Conservation (phyloP, 2,797 vertebrate genomes). For the Mico argentatus region DNA sequence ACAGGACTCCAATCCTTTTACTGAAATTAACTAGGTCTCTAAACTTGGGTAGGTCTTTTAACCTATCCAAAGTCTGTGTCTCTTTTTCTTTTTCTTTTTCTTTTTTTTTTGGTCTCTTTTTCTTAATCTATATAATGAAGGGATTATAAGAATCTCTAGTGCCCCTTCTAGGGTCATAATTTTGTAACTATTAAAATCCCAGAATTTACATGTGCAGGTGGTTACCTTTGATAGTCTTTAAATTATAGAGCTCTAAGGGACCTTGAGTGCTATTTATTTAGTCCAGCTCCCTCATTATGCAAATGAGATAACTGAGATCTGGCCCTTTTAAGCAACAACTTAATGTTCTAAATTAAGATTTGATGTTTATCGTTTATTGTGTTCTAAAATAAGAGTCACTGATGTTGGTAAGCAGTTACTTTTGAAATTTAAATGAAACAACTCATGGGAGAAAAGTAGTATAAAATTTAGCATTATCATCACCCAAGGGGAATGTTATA, state of each 20-base stretch:
- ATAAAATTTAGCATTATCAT: constrained; percentile 28
- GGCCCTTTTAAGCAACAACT: background rate
- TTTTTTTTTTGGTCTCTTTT: background rate
- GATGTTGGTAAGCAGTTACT: background rate
- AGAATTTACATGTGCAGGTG: background rate
- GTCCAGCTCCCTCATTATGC: background rate
- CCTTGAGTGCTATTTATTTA: background rate
- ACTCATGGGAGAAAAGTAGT: background rate
- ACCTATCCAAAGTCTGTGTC: background rate
- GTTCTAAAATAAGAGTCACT: constrained; percentile 1
- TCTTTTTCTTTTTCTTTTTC: background rate
- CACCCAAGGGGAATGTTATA: background rate
- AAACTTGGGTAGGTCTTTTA: background rate
- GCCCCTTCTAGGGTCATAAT: background rate
- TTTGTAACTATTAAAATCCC: background rate
- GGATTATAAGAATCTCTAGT: background rate
- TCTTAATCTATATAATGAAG: background rate
- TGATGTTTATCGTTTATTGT: constrained; percentile 18
- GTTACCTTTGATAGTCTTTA: background rate
- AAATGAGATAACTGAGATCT: constrained; percentile 19
- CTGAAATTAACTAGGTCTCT: background rate
- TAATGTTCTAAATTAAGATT: background rate
- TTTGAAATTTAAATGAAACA: constrained; percentile 47
- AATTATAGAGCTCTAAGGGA: background rate
- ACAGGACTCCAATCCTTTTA: background rate